Conservation (phyloP, 2,888 invertebrate genomes). For the Athalia rosae region DNA sequence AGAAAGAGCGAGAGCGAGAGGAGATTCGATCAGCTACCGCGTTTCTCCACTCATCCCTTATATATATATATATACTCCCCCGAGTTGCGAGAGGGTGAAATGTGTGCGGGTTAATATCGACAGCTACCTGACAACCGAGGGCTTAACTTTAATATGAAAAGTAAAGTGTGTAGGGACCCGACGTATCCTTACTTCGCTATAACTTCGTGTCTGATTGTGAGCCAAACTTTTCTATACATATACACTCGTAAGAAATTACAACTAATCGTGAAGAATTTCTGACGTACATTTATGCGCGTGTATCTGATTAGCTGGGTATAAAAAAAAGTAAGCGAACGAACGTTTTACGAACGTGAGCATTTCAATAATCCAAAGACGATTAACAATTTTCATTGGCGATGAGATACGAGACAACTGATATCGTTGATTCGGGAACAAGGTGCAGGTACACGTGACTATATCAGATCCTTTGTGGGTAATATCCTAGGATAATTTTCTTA, state of each 20-base stretch:
- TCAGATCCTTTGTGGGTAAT: not conserved
- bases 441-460: too few relatives aligned
- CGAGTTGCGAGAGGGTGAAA: slow-evolving; percentile 13
- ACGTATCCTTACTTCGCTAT: not conserved
- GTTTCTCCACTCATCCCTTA: slow-evolving; percentile 2
- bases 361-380: not conserved
- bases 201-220: not conserved
- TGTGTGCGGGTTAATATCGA: slow-evolving; percentile 22
- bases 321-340: too few relatives aligned
- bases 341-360: not conserved
- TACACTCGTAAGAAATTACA: too few relatives aligned
- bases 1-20: too few relatives aligned
- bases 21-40: not conserved
- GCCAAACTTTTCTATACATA: too few relatives aligned
- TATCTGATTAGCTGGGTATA: too few relatives aligned
- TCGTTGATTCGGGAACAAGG: slow-evolving; percentile 14
- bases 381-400: not conserved
- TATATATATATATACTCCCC: not conserved
- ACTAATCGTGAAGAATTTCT: too few relatives aligned
- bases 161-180: not conserved
- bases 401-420: not conserved
- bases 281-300: too few relatives aligned
- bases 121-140: slow-evolving; percentile 14
- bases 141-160: slow-evolving; percentile 31
- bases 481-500: slow-evolving; percentile 28